Evolutionary conservation across 64 coral and sea anemone species (phyloP), one percentile per base, ranked within the genome.

Genomic region (Porites lutea): DNA sequence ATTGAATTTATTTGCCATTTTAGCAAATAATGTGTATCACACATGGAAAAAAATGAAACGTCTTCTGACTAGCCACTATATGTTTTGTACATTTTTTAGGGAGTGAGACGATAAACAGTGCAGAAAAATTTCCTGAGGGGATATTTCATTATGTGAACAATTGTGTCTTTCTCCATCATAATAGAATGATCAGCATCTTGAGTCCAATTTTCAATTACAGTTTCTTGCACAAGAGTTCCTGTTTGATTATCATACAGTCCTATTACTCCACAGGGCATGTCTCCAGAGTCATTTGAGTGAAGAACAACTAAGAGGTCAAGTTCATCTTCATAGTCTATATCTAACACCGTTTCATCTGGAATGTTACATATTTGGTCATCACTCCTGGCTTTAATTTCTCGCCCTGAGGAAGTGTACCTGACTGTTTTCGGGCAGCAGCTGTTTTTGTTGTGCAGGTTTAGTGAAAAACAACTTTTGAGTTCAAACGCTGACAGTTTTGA

Each of bases 321-420:
- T 54, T 97, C 95, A 85, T 97, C 95, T 87, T 97, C 95, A 67
- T 91, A 97, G 48, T 97, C 95, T 62, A 97, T 15, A 88, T 97
- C 95, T 51, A 84, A 75, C 68, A 97, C 9, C 27, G 75, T 87
- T 79, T 94, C 92, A 94, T 71, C 95, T 61, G 92, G 88, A 48
- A 82, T 89, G 44, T 74, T 89, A 43, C 62, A 91, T 8, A 51
- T 72, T 15, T 72, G 46, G 49, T 87, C 87, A 37, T 37, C 27
- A 37, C 45, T 64, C 27, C 87, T 94, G 11, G 23, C 23, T 82
- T 97, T 97, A 7, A 97, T 78, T 50, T 77, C 69, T 67, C 95
- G 80, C 13, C 95, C 95, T 21, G 95, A 97, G 23, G 95, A 97
- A 65, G 92, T 88, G 52, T 76, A 97, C 18, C 22, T 59, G 55